Evolutionary conservation across 1,140 invertebrate species (phyloP).

Genomic region (Platyscapa corneri): DNA sequence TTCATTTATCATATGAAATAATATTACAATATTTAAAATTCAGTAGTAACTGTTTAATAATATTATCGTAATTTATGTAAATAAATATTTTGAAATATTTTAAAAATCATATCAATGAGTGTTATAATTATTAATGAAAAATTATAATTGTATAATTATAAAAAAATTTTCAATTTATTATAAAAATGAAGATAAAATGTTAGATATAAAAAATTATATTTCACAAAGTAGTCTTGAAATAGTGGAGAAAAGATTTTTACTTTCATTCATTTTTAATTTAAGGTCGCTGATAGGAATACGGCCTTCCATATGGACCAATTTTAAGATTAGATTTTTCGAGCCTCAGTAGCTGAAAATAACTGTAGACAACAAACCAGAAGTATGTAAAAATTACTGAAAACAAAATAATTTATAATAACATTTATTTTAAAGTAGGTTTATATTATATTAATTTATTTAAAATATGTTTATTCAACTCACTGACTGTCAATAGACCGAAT

Average conservation of each 20-base stretch:
- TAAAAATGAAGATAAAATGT: neutral
- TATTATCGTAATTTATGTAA: too few species aligned
- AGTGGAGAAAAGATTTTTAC: neutral
- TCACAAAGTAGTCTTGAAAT: neutral
- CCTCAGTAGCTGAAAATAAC: slow-evolving; percentile 82
- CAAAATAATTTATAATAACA: slow-evolving; percentile 23
- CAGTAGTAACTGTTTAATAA: too few species aligned
- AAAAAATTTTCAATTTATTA: too few species aligned
- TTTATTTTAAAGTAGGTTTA: too few species aligned
- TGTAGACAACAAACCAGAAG: slow-evolving; percentile 87
- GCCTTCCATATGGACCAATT: slow-evolving; percentile 73
- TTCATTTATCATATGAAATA: too few species aligned
- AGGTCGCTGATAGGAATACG: slow-evolving; percentile 69
- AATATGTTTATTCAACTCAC: slow-evolving; percentile 72
- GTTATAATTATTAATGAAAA: too few species aligned
- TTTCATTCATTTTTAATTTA: slow-evolving; percentile 52
- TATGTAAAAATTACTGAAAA: slow-evolving; percentile 81
- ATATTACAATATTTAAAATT: too few species aligned
- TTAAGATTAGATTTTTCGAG: slow-evolving; percentile 79
- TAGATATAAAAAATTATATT: neutral
- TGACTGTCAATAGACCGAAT: slow-evolving; percentile 77
- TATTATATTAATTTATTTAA: too few species aligned
- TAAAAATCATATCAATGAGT: too few species aligned
- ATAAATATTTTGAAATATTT: too few species aligned
- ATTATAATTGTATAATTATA: too few species aligned